Conservation (phyloP, 2,113 vertebrate species). For the Paratilapia polleni region DNA sequence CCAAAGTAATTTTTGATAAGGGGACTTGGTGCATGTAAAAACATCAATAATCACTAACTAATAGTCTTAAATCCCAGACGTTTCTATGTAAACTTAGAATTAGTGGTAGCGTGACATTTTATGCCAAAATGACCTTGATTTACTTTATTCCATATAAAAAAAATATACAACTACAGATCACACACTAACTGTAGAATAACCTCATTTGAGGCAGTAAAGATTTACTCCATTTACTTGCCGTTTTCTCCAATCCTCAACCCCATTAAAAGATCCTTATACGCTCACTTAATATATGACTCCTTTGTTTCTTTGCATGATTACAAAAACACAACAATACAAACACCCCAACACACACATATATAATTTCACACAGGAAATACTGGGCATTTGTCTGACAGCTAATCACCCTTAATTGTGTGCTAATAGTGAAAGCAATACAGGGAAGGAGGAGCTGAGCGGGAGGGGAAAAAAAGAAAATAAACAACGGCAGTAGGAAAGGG, state of each 20-base stretch:
- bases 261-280: not conserved
- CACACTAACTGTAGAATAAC: not conserved
- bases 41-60: constrained; percentile 17
- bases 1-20: constrained; percentile 11
- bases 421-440: constrained; percentile 75
- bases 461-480: constrained; percentile 66
- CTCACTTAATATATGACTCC: constrained; percentile 1
- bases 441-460: constrained; percentile 26
- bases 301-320: not conserved
- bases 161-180: not conserved
- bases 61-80: not conserved
- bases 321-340: constrained; percentile 31
- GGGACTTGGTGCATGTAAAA: not conserved
- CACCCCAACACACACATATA: constrained; percentile 1
- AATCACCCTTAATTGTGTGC: constrained; percentile 77
- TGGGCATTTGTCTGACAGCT: constrained; percentile 75
- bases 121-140: not conserved
- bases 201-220: not conserved
- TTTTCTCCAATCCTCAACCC: not conserved
- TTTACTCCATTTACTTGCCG: not conserved
- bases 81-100: not conserved
- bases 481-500: constrained; percentile 80
- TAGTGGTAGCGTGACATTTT: not conserved
- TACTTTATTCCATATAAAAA: not conserved
- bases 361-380: constrained; percentile 59